Conservation (phyloP, 2,113 vertebrate genomes). For the Nyctibius bracteatus region DNA sequence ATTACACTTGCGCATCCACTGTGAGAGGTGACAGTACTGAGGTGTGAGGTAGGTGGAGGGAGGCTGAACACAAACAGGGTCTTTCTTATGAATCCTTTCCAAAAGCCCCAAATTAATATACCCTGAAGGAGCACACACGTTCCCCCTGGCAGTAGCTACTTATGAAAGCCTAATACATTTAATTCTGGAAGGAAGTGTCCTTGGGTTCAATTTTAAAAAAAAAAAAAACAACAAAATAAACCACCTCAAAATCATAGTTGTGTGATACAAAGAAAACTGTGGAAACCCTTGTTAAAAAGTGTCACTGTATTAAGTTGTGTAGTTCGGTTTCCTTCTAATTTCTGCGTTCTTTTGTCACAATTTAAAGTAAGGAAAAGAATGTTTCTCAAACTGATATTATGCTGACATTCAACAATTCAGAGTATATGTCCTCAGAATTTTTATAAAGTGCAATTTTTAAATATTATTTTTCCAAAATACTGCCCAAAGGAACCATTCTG, state of each 20-base stretch:
- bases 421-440: neutral
- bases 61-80: neutral
- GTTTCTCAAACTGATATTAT: neutral
- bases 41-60: neutral
- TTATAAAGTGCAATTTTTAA: constrained; percentile 49
- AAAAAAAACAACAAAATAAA: neutral
- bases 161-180: neutral
- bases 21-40: neutral
- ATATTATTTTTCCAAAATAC: constrained; percentile 49
- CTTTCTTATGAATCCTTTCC: neutral
- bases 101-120: neutral
- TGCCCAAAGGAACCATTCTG: constrained; percentile 35
- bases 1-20: neutral
- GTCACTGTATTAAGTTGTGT: neutral
- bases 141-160: neutral
- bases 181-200: neutral
- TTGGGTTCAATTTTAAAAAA: neutral
- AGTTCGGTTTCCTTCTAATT: neutral
- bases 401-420: neutral
- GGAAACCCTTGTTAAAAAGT: neutral
- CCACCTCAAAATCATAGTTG: neutral
- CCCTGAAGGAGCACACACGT: neutral
- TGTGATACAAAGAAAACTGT: neutral
- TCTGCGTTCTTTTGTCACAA: neutral
- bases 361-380: neutral